phyloP scores from a whole-genome alignment of 2,113 vertebrate species.

The Lethenteron camtschaticum region DNA sequence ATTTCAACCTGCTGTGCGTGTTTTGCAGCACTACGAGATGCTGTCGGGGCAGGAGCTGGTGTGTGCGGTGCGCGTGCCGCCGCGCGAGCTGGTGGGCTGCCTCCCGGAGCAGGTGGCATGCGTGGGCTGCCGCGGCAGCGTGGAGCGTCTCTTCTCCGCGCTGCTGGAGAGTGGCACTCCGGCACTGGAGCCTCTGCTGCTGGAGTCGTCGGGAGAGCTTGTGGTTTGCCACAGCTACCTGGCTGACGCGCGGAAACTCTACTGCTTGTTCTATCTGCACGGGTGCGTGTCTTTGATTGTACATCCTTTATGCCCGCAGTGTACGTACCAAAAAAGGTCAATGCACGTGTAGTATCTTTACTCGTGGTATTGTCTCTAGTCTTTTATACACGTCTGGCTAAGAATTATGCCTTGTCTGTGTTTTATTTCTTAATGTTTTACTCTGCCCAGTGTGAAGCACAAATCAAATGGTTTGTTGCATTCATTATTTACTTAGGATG shows the following conservation, averaged over 20 bases:
- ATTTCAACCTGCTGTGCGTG: background rate
- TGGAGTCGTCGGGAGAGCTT: conserved; percentile 59
- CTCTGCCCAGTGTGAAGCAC: too few species aligned
- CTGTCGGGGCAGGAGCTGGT: conserved; percentile 65
- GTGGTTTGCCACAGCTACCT: conserved; percentile 61
- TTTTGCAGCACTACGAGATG: conserved; percentile 50
- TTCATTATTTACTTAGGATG: too few species aligned
- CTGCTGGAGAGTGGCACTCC: conserved; percentile 74
- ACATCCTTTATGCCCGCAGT: background rate
- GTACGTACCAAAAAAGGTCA: too few species aligned
- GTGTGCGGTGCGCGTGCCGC: conserved; percentile 70
- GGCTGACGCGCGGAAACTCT: conserved; percentile 66
- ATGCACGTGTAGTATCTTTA: too few species aligned
- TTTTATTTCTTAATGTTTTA: too few species aligned
- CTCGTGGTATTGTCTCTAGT: too few species aligned
- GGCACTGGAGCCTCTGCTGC: conserved; percentile 63
- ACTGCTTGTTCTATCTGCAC: conserved; percentile 69
- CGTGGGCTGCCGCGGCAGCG: conserved; percentile 77
- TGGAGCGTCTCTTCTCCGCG: conserved; percentile 81
- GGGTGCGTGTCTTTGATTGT: conserved; percentile 35
- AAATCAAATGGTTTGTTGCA: too few species aligned
- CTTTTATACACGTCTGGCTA: too few species aligned
- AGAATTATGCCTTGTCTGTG: too few species aligned
- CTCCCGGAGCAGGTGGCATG: conserved; percentile 80
- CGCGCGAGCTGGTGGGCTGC: conserved; percentile 52